Conservation (phyloP, 1,140 invertebrate genomes). For the Calycopis cecrops region DNA sequence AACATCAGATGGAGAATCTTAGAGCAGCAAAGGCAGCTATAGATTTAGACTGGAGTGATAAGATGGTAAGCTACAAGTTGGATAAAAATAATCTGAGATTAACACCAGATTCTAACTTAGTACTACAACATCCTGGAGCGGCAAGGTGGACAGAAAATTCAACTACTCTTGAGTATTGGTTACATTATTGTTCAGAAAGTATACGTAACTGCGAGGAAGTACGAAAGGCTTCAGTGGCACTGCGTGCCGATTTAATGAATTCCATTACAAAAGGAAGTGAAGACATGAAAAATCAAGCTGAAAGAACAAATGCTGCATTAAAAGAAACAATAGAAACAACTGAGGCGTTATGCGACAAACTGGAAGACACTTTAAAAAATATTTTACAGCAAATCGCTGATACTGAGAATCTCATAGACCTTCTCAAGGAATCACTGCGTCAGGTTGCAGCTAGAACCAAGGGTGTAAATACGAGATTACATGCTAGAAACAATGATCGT, state of each 20-base stretch:
- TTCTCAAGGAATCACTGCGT: constrained; percentile 77
- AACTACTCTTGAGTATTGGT: constrained; percentile 81
- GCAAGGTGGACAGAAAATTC: constrained; percentile 82
- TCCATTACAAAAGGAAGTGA: constrained; percentile 78
- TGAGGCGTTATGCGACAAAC: constrained; percentile 77
- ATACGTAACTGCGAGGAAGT: constrained; percentile 78
- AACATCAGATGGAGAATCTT: constrained; percentile 83
- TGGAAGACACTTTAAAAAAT: constrained; percentile 79
- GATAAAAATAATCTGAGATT: constrained; percentile 79
- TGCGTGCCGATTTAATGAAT: constrained; percentile 78
- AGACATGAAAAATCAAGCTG: constrained; percentile 83
- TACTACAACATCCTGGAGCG: constrained; percentile 81
- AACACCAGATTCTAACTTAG: constrained; percentile 77
- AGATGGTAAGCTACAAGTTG: constrained; percentile 84
- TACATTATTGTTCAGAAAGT: constrained; percentile 80
- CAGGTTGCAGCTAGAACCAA: constrained; percentile 81
- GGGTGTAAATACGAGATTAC: constrained; percentile 83
- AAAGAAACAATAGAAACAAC: constrained; percentile 78
- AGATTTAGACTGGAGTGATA: constrained; percentile 93
- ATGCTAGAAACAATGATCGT: constrained; percentile 77
- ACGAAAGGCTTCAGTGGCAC: constrained; percentile 76
- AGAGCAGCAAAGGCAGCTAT: constrained; percentile 85
- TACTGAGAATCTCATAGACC: constrained; percentile 80
- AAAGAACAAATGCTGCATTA: constrained; percentile 81
- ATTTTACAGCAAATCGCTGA: constrained; percentile 79